These are phyloP conservation scores for Atherinomorus stipes DNA, from an alignment of 2,113 vertebrate species.

Conservation along the genomic window DNA sequence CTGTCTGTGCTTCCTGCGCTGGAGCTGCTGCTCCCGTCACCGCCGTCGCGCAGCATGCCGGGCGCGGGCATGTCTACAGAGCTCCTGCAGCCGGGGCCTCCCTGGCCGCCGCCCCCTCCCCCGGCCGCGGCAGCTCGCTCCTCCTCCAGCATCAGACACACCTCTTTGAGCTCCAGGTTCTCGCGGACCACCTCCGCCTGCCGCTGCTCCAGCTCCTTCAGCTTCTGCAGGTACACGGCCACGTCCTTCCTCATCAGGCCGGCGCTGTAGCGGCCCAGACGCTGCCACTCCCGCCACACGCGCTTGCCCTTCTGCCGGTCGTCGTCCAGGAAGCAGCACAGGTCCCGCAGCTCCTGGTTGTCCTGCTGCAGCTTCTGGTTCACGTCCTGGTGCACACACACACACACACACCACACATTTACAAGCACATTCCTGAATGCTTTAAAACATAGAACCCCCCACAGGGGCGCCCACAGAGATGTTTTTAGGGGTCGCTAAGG, in stretches of 20 bases:
- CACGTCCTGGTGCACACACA: constrained; percentile 85
- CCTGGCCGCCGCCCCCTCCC: constrained; percentile 53
- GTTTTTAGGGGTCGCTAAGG: too few species aligned
- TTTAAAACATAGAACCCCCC: too few species aligned
- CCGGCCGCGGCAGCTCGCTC: constrained; percentile 81
- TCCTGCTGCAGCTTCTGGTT: constrained; percentile 97
- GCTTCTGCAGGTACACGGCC: constrained; percentile 88
- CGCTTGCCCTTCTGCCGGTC: constrained; percentile 95
- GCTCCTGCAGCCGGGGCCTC: constrained; percentile 85
- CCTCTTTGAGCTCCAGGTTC: constrained; percentile 95
- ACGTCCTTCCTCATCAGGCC: constrained; percentile 94
- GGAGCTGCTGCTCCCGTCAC: constrained; percentile 95
- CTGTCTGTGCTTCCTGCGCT: constrained; percentile 93
- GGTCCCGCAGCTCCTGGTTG: constrained; percentile 96
- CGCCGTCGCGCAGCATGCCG: constrained; percentile 88
- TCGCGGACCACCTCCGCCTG: constrained; percentile 90
- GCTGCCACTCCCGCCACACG: constrained; percentile 95
- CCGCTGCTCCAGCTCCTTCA: constrained; percentile 93
- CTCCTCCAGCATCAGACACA: constrained; percentile 94
- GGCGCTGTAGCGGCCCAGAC: constrained; percentile 93
- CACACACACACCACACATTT: constrained; percentile 5
- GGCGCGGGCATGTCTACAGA: constrained; percentile 87
- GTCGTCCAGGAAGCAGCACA: constrained; percentile 97
- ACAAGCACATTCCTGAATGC: too few species aligned
- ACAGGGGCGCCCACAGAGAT: too few species aligned